These are phyloP conservation scores for Pseudomugil gertrudae DNA, from an alignment of 2,797 vertebrate species.

Conservation along the genomic window DNA sequence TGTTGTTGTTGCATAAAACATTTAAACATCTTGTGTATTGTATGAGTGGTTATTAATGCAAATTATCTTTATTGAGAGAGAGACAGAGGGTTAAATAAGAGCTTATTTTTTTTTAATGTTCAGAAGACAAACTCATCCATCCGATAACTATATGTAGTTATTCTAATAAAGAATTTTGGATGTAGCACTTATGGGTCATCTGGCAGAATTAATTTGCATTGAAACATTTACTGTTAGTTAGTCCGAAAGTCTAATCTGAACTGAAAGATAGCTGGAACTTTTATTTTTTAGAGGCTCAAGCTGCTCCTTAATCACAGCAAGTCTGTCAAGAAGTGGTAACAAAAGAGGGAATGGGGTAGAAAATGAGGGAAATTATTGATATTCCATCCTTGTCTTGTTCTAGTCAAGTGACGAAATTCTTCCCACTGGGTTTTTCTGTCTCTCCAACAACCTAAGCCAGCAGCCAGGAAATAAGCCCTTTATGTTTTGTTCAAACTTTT, in stretches of 20 bases:
- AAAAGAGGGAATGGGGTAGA: not conserved
- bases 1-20: not conserved
- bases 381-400: constrained; percentile 69
- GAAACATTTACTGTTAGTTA: not conserved
- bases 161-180: no score
- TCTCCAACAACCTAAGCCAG: constrained; percentile 48
- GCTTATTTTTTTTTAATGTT: not conserved
- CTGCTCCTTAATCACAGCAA: constrained; percentile 15
- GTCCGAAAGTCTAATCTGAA: not conserved
- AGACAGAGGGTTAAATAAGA: no score
- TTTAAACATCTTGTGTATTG: no score
- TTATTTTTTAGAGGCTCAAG: not conserved
- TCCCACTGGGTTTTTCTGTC: constrained; percentile 31
- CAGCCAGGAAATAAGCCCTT: constrained; percentile 53
- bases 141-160: no score
- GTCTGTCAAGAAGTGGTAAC: constrained; percentile 14
- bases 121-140: not conserved
- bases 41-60: not conserved
- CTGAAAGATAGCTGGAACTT: not conserved
- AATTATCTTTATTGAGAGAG: no score
- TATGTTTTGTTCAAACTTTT: constrained; percentile 40
- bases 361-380: constrained; percentile 71
- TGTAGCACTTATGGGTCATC: no score
- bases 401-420: constrained; percentile 66
- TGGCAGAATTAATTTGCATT: no score